Conservation (phyloP, 1,140 invertebrate species). For the Lordiphosa clarofinis region DNA sequence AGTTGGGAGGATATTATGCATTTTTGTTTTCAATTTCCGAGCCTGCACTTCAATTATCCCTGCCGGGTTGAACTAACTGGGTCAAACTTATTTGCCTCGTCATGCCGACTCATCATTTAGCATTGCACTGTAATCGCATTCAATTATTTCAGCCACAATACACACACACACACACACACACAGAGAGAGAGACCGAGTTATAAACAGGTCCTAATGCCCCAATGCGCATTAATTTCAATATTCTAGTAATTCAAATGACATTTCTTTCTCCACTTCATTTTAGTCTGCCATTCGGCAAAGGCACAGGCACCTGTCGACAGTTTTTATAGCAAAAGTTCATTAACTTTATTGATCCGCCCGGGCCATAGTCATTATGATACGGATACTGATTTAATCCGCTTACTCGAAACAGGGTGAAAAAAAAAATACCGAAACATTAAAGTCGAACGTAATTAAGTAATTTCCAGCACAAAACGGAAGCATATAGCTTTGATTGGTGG, state of each 20-base stretch:
- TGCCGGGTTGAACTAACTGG: constrained; percentile 47
- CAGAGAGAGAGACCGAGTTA: neutral
- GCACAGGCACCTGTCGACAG: constrained; percentile 13
- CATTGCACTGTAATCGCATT: constrained; percentile 51
- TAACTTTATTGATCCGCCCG: constrained; percentile 68
- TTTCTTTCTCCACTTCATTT: constrained; percentile 13
- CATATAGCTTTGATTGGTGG: constrained; percentile 46
- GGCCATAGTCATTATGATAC: constrained; percentile 50
- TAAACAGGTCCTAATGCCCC: constrained; percentile 14
- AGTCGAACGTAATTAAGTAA: constrained; percentile 71
- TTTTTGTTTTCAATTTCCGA: constrained; percentile 56
- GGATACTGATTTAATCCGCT: constrained; percentile 60
- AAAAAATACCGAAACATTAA: constrained; percentile 37
- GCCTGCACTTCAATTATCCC: constrained; percentile 63
- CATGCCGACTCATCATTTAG: constrained; percentile 36
- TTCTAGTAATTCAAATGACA: constrained; percentile 61
- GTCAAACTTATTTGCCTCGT: constrained; percentile 50
- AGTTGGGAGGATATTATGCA: neutral
- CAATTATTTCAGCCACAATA: constrained; percentile 51
- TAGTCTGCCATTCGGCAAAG: neutral
- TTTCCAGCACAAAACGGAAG: constrained; percentile 59
- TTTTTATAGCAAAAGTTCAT: constrained; percentile 48
- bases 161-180: constrained; percentile 20
- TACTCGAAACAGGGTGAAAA: constrained; percentile 24
- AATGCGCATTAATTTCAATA: constrained; percentile 52